A percentile compares a stretch with the other conserved stretches of the same genome.
phyloP scores from a whole-genome alignment of 2,888 invertebrate genomes.

The Biston stratarius region DNA sequence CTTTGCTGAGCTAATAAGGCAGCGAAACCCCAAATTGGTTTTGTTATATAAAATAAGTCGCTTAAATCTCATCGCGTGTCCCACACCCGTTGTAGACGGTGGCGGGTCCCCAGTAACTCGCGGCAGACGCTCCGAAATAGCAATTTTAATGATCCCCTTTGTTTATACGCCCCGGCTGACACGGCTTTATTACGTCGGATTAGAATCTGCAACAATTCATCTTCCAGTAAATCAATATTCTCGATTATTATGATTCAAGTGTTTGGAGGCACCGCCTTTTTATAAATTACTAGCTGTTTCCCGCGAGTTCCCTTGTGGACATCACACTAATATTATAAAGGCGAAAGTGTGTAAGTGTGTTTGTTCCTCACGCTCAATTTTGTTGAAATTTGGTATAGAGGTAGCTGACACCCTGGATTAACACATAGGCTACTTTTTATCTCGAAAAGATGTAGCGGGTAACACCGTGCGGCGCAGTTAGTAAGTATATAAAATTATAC shows the following conservation, averaged over 20 bases:
- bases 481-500: no score
- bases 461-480: no score
- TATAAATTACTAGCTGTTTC: no score
- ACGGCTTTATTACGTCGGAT: slow-evolving; percentile 25
- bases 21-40: neutral
- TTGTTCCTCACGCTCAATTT: no score
- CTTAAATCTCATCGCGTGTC: slow-evolving; percentile 22
- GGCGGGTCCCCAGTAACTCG: slow-evolving; percentile 56
- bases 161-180: slow-evolving; percentile 58
- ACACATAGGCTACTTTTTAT: no score
- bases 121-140: slow-evolving; percentile 75
- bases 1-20: neutral
- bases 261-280: no score
- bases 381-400: no score
- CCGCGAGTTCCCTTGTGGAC: no score
- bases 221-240: neutral
- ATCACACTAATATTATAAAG: no score
- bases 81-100: slow-evolving; percentile 18
- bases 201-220: slow-evolving; percentile 1
- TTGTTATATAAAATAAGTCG: slow-evolving; percentile 13
- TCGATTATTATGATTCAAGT: neutral
- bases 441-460: no score
- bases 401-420: no score
- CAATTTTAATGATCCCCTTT: slow-evolving; percentile 80
- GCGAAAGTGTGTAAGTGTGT: no score